phyloP scores from a whole-genome alignment of 2,888 invertebrate species.

The Phasia obesa region DNA sequence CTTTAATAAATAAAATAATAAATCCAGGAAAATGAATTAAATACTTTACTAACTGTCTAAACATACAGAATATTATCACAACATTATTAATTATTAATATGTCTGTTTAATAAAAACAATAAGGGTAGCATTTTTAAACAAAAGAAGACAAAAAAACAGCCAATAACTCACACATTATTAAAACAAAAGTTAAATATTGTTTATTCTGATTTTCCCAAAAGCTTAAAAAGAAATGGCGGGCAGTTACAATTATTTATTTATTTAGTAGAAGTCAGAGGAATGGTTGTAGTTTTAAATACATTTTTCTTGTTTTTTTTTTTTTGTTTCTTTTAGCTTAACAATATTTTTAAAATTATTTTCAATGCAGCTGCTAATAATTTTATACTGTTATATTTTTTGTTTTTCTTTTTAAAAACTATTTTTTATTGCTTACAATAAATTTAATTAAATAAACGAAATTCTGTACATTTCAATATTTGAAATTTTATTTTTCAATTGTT shows the following conservation, averaged over 20 bases:
- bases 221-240: too few relatives aligned
- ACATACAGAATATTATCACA: constrained; percentile 7
- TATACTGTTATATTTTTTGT: constrained; percentile 37
- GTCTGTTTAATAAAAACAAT: constrained; percentile 6
- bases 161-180: background rate
- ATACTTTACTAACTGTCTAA: background rate
- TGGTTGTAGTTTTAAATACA: constrained; percentile 37
- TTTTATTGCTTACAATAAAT: constrained; percentile 2
- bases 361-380: constrained; percentile 30
- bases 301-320: background rate
- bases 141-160: background rate
- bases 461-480: constrained; percentile 17
- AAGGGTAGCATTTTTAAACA: constrained; percentile 55
- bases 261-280: constrained; percentile 3
- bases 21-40: background rate
- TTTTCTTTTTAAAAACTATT: background rate
- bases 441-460: constrained; percentile 36
- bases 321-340: background rate
- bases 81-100: constrained; percentile 10
- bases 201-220: background rate
- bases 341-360: constrained; percentile 10
- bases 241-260: constrained; percentile 6
- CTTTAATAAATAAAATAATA: background rate
- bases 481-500: background rate
- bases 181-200: background rate